Base-by-base conservation (phyloP, 2,888 invertebrate species). In the Neelides folsomi region DNA sequence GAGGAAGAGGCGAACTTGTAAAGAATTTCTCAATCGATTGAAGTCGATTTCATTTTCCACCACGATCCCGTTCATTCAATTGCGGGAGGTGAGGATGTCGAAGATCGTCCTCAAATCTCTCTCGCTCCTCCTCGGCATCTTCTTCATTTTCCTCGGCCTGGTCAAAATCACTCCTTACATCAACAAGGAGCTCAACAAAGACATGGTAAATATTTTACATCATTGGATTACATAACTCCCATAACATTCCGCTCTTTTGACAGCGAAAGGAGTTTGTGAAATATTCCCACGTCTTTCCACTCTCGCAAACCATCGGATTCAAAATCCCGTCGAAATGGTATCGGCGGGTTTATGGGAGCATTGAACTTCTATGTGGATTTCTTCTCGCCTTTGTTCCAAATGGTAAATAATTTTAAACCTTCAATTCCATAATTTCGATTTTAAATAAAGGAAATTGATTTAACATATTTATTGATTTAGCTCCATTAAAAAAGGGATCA, bases 241-340 rank as follows among this genome's bases (percentile, higher is more conserved):
- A 6, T 52, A 34, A 40, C 41, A 27, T 46, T 70, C 66, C 60
- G 34, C 18, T 37, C 9, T 20, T 19, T 44, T 80, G 81, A 60
- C 77, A 90, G 89, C 78, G 90, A 68, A 87, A 87, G 72, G 89
- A 90, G 71, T 92, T 88, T 69, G 89, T 90, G n/a, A 85, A 87
- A 72, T 90, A 90, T 71, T 85, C 90, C n/a, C 90, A 90, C 76
- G 89, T 89, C 53, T 90, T 92, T 71, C 90, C 90, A 42, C 72
- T 90, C 47, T 77, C 85, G 46, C 82, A 82, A 62, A 76, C 80
- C 54, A 72, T 90, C 60, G 86, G 86, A 67, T 80, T 89, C 67
- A 89, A 89, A 74, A 76, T 92, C 61, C 87, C 89, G 46, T 87
- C 89, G 52, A 90, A 90, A 77, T 88, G 88, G 87, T 90, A 89